Evolutionary conservation across 64 coral and sea anemone species (phyloP).

Genomic region (Platygyra sinensis): DNA sequence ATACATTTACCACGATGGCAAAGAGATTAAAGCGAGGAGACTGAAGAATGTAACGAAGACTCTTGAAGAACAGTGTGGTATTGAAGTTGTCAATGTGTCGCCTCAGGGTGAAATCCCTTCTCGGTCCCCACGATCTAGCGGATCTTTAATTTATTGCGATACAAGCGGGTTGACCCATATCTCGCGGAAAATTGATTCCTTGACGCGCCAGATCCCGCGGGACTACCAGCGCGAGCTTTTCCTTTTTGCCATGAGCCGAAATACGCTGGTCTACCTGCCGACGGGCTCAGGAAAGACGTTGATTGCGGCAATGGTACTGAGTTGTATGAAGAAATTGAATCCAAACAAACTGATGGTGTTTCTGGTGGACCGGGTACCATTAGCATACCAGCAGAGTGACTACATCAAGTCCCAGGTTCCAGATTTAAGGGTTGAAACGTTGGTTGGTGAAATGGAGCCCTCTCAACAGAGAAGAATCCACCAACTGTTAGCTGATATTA

Average conservation of each 20-base stretch:
- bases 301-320: conserved; percentile 75
- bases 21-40: conserved; percentile 65
- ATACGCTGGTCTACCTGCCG: conserved; percentile 85
- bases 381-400: conserved; percentile 85
- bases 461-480: conserved; percentile 35
- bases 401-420: conserved; percentile 78
- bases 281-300: conserved; percentile 90
- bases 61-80: conserved; percentile 39
- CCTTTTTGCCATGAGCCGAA: conserved; percentile 61
- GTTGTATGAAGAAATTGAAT: conserved; percentile 84
- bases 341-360: conserved; percentile 82
- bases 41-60: conserved; percentile 43
- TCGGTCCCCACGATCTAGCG: not conserved
- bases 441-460: conserved; percentile 60
- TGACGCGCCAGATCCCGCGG: conserved; percentile 62
- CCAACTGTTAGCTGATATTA: conserved; percentile 44
- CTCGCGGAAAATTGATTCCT: conserved; percentile 28
- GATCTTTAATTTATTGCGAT: conserved; percentile 81
- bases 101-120: no score
- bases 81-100: conserved; percentile 57
- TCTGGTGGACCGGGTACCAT: conserved; percentile 72
- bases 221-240: conserved; percentile 92
- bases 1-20: conserved; percentile 11
- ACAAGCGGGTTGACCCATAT: conserved; percentile 18
- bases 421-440: conserved; percentile 51